phyloP scores from a whole-genome alignment of 2,797 vertebrate species.

The Scleropages formosus region DNA sequence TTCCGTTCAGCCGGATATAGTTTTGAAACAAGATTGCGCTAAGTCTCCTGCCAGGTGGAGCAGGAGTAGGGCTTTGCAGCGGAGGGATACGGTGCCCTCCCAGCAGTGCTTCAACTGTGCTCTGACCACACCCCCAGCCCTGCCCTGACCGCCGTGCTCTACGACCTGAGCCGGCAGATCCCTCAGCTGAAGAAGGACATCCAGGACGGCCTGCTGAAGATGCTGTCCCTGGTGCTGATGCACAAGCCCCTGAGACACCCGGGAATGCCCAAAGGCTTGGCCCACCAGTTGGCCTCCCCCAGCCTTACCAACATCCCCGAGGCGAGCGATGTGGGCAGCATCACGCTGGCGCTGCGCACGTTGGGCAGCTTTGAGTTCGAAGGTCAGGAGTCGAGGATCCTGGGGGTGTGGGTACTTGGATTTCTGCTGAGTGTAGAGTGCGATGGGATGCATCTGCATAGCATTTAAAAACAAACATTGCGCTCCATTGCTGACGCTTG shows the following conservation, averaged over 20 bases:
- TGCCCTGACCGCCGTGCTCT: slow-evolving; percentile 91
- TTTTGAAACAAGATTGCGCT: too few relatives aligned
- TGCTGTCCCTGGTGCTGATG: slow-evolving; percentile 97
- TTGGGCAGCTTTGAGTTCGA: slow-evolving; percentile 98
- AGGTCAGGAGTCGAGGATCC: slow-evolving; percentile 65
- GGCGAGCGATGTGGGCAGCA: slow-evolving; percentile 93
- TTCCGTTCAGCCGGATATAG: not conserved
- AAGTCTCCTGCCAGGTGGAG: too few relatives aligned
- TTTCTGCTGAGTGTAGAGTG: not conserved
- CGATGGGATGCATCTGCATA: too few relatives aligned
- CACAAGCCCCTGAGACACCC: slow-evolving; percentile 95
- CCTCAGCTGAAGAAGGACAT: slow-evolving; percentile 97
- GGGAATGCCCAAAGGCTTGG: slow-evolving; percentile 95
- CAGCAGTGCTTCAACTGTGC: too few relatives aligned
- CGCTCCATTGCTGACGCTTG: too few relatives aligned
- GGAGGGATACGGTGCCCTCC: too few relatives aligned
- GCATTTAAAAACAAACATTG: too few relatives aligned
- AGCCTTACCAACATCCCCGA: slow-evolving; percentile 95
- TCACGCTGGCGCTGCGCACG: slow-evolving; percentile 91
- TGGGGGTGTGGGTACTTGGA: not conserved
- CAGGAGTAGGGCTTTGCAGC: too few relatives aligned
- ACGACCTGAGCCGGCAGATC: slow-evolving; percentile 96
- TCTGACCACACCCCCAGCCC: slow-evolving; percentile 66
- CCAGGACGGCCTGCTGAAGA: slow-evolving; percentile 95
- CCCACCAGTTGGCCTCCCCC: slow-evolving; percentile 91